A percentile compares a stretch with the other conserved stretches of the same genome.
Evolutionary conservation across 2,888 invertebrate species (phyloP).

Genomic region (Lithosia quadra): DNA sequence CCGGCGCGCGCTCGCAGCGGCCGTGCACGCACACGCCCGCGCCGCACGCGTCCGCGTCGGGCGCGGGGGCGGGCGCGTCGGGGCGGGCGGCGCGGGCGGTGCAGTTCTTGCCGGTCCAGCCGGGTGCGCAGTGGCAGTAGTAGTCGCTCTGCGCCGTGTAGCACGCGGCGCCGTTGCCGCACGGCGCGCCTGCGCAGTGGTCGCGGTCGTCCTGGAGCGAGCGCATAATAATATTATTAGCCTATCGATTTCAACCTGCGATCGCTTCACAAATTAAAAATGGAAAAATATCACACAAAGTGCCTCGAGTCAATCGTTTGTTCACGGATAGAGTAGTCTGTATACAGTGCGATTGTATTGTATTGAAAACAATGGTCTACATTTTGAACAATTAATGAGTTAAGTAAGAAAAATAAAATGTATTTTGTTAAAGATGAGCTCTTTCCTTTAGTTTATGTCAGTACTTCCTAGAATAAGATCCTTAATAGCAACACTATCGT

Average conservation of each 20-base stretch:
- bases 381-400: too few relatives aligned
- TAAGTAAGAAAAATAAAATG: too few relatives aligned
- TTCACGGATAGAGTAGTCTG: too few relatives aligned
- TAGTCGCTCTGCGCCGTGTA: constrained; percentile 96
- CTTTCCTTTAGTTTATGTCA: too few relatives aligned
- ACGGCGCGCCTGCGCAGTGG: constrained; percentile 96
- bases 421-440: too few relatives aligned
- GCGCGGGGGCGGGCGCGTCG: constrained; percentile 78
- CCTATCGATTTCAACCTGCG: too few relatives aligned
- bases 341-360: too few relatives aligned
- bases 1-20: constrained; percentile 66
- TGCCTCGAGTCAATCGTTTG: neutral
- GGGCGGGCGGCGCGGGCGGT: constrained; percentile 84
- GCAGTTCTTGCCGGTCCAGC: constrained; percentile 96
- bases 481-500: too few relatives aligned
- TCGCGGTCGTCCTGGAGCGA: constrained; percentile 91
- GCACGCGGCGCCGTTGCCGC: constrained; percentile 94
- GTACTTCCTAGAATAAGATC: too few relatives aligned
- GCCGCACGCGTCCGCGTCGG: constrained; percentile 52
- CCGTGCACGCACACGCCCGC: constrained; percentile 82
- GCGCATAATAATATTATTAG: neutral
- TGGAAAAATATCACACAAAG: too few relatives aligned
- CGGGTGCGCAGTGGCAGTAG: constrained; percentile 96
- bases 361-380: too few relatives aligned
- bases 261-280: too few relatives aligned